These are phyloP conservation scores for Gonatopus flavifemur DNA, from an alignment of 1,140 invertebrate species.

Conservation along the genomic window DNA sequence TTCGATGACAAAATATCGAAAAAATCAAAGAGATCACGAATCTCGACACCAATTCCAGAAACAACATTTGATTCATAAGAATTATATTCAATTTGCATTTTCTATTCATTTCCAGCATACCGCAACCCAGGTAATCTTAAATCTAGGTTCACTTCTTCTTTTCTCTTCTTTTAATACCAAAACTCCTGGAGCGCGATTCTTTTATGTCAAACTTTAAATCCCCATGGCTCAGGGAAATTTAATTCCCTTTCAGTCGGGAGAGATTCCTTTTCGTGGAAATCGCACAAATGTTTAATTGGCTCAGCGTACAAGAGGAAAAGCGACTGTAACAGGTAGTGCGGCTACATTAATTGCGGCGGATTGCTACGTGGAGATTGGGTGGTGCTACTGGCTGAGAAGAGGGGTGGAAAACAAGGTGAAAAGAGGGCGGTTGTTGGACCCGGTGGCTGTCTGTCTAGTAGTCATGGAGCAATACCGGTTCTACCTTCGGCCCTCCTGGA, in stretches of 20 bases:
- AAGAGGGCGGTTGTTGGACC: conserved; percentile 18
- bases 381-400: conserved; percentile 31
- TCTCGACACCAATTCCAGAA: too few species aligned
- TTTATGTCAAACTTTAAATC: conserved; percentile 15
- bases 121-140: too few species aligned
- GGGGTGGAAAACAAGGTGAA: conserved; percentile 27
- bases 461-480: too few species aligned
- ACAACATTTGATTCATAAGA: too few species aligned
- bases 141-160: too few species aligned
- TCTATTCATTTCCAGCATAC: too few species aligned
- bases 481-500: conserved; percentile 8
- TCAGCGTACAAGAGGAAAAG: conserved; percentile 22
- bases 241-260: conserved; percentile 35
- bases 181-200: too few species aligned
- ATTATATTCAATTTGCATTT: too few species aligned
- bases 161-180: too few species aligned
- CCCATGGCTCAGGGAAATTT: conserved; percentile 30
- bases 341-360: conserved; percentile 53
- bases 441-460: conserved; percentile 5
- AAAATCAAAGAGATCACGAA: too few species aligned
- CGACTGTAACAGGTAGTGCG: too few species aligned
- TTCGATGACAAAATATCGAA: too few species aligned
- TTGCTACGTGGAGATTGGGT: conserved; percentile 20
- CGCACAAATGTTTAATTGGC: conserved; percentile 53
- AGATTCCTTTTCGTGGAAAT: conserved; percentile 41